phyloP scores from a whole-genome alignment of 1,140 invertebrate species.

The Teleopsis dalmanni region DNA sequence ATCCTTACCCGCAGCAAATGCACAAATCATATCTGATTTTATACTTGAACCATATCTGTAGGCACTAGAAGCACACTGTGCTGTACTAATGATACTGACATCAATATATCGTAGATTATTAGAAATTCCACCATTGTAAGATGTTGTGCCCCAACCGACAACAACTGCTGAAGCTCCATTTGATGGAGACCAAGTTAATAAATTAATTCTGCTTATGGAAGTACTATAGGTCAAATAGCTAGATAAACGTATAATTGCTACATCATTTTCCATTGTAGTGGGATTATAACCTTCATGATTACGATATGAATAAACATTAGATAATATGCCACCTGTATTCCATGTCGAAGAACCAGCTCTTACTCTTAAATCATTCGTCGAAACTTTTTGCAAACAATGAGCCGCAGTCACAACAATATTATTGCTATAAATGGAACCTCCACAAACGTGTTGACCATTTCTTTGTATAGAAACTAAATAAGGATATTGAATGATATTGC shows the following conservation, averaged over 20 bases:
- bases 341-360: constrained; percentile 25
- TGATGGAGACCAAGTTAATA: constrained; percentile 17
- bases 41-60: constrained; percentile 35
- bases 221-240: constrained; percentile 19
- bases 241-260: constrained; percentile 46
- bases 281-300: constrained; percentile 30
- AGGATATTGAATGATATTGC: constrained; percentile 22
- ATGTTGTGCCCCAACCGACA: constrained; percentile 32
- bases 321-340: constrained; percentile 22
- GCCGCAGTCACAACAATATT: constrained; percentile 50
- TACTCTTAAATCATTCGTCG: constrained; percentile 17
- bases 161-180: constrained; percentile 28
- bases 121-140: constrained; percentile 23
- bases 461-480: constrained; percentile 28
- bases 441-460: constrained; percentile 45
- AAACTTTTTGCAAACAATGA: constrained; percentile 47
- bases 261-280: constrained; percentile 41
- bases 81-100: constrained; percentile 13
- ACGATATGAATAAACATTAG: constrained; percentile 20
- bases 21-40: constrained; percentile 50
- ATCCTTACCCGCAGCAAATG: constrained; percentile 46
- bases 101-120: constrained; percentile 13
- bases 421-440: constrained; percentile 49
- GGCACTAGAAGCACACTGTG: constrained; percentile 10
- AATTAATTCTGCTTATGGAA: constrained; percentile 13